Evolutionary conservation across 2,797 vertebrate genomes (phyloP), one percentile per base, ranked within the genome.

Genomic region (Sandelia bainsii): DNA sequence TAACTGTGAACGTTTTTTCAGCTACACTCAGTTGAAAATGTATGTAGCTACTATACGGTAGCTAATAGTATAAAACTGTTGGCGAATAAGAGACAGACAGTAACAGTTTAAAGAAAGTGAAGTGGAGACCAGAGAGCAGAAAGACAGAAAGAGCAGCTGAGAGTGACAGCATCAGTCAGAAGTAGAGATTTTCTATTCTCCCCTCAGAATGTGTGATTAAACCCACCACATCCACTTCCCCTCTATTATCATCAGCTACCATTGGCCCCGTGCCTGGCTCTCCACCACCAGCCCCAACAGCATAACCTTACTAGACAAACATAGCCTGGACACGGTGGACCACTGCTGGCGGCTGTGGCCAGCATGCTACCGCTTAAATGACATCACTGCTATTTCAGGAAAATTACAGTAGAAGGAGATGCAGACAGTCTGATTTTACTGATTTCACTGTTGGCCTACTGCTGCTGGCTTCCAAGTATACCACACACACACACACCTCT

Each of bases 361-460:
- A 77, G 82, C 63, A 49, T 44, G 68, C 73, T 77, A 73, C 90
- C 60, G 78, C 82, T 84, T 64, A 80, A 79, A 92, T 93, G 89
- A 94, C 93, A 91, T 94, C 92, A 94, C 71, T 71, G 86, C 81
- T 93, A 90, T 94, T 93, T 87, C 54, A 75, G 76, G 90, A 67
- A 87, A 93, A 91, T 90, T 84, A 87, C 88, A 87, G 90, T 82
- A 75, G 76, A 76, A 72, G 57, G 83, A 68, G 90, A 89, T 85
- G 87, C 91, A 93, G 91, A 90, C 89, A 63, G 79, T 87, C 79
- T 88, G 87, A 92, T 91, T 92, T 90, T 76, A 82, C 82, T 79
- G 83, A 87, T 91, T 91, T 93, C 87, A 92, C 88, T 86, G 77
- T 75, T 78, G 82, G 86, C 69, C 82, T 68, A 62, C 84, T 84